Percentiles rank a stretch among this genome's conserved stretches.
Evolutionary conservation across 2,888 invertebrate species (phyloP).

Genomic region (Fabriciana adippe): DNA sequence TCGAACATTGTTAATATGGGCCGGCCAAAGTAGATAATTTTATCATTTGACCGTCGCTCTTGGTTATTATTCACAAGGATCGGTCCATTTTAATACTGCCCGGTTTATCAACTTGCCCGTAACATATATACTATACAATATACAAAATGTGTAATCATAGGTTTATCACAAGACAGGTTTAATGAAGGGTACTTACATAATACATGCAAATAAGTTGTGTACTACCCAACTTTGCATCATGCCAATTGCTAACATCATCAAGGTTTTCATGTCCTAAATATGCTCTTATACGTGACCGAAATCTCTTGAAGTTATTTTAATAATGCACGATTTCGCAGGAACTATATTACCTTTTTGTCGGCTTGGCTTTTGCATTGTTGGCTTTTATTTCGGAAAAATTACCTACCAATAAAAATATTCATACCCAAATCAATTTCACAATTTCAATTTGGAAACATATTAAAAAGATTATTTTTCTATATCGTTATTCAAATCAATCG

Average conservation of each 20-base stretch:
- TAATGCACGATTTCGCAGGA: constrained; percentile 11
- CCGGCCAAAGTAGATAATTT: too few species aligned
- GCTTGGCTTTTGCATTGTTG: too few species aligned
- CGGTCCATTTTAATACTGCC: too few species aligned
- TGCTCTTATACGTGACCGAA: constrained; percentile 38
- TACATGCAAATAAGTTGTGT: constrained; percentile 1
- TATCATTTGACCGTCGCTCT: too few species aligned
- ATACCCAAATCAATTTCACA: too few species aligned
- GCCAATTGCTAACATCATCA: constrained; percentile 25
- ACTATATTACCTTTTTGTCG: background rate
- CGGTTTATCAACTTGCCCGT: too few species aligned
- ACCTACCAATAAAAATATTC: too few species aligned
- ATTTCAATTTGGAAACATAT: background rate
- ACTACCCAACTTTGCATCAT: background rate
- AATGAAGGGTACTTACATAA: background rate
- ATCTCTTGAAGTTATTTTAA: constrained; percentile 20
- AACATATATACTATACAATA: too few species aligned
- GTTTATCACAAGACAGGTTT: background rate
- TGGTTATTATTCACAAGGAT: too few species aligned
- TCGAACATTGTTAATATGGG: too few species aligned
- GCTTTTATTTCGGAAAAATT: too few species aligned
- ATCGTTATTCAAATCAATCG: constrained; percentile 4
- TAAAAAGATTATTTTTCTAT: background rate
- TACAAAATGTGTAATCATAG: too few species aligned
- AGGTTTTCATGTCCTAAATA: constrained; percentile 36